Percentiles rank a stretch among this genome's conserved stretches.
These are phyloP conservation scores for Agrochola lychnidis DNA, from an alignment of 2,888 invertebrate species.

Conservation along the genomic window DNA sequence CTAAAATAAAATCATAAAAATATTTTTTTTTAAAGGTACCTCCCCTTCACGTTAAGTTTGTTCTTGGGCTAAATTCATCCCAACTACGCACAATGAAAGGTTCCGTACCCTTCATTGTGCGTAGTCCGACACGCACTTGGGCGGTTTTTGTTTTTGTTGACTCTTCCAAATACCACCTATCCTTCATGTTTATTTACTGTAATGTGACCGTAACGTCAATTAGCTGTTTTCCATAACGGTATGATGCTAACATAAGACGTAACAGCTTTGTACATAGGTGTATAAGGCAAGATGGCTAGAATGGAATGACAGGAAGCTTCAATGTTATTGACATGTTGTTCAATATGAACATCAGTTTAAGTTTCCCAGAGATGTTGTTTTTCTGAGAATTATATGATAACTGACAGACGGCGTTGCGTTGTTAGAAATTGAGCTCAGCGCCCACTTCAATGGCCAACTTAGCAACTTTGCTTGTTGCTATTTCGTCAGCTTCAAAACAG, in stretches of 20 bases:
- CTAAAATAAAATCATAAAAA: too few species aligned
- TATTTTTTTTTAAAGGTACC: too few species aligned
- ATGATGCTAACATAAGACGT: constrained; percentile 16
- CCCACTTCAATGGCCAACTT: background rate
- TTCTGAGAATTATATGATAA: background rate
- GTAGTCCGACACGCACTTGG: too few species aligned
- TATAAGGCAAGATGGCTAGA: background rate
- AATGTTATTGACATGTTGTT: background rate
- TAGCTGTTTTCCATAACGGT: background rate
- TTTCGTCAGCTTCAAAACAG: background rate
- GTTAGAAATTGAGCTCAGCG: background rate
- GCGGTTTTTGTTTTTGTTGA: background rate
- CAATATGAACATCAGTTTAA: background rate
- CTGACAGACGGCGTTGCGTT: background rate
- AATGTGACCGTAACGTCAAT: constrained; percentile 1
- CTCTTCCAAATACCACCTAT: background rate
- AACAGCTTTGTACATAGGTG: background rate
- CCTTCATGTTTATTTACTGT: background rate
- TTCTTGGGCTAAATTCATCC: too few species aligned
- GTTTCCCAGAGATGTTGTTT: background rate
- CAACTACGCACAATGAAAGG: too few species aligned
- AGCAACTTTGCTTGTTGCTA: background rate
- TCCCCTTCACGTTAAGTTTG: too few species aligned
- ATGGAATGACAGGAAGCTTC: background rate
- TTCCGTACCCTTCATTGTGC: too few species aligned